A percentile compares a stretch with the other conserved stretches of the same genome.
These are phyloP conservation scores for Ectropis grisescens DNA, from an alignment of 1,140 invertebrate genomes.

Conservation along the genomic window DNA sequence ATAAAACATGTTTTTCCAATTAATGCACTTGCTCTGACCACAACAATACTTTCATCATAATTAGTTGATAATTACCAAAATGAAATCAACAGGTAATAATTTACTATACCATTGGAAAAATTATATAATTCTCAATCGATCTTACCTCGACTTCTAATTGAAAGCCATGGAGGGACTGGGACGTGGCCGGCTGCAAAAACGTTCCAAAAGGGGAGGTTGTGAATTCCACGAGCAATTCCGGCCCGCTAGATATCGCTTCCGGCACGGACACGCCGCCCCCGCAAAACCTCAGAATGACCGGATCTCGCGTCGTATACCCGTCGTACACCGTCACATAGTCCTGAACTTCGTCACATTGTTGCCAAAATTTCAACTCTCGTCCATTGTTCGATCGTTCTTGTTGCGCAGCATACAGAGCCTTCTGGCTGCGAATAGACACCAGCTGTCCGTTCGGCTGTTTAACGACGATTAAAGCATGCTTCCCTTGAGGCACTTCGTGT, in stretches of 20 bases:
- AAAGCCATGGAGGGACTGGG: conserved; percentile 86
- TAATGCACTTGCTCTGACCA: too few relatives aligned
- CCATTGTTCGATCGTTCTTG: conserved; percentile 56
- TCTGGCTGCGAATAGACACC: conserved; percentile 82
- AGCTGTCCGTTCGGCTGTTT: conserved; percentile 87
- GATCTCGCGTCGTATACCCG: conserved; percentile 89
- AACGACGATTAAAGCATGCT: conserved; percentile 87
- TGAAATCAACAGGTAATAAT: too few relatives aligned
- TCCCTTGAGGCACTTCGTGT: conserved; percentile 84
- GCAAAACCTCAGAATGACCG: conserved; percentile 90
- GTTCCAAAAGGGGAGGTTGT: conserved; percentile 92
- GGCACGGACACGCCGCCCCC: conserved; percentile 87
- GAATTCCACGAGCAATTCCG: conserved; percentile 89
- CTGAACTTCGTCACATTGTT: conserved; percentile 87
- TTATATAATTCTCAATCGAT: too few relatives aligned
- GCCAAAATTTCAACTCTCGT: conserved; percentile 75
- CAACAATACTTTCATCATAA: too few relatives aligned
- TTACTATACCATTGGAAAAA: too few relatives aligned
- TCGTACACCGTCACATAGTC: conserved; percentile 93
- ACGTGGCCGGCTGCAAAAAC: conserved; percentile 83
- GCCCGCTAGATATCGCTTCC: conserved; percentile 85
- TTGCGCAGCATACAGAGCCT: conserved; percentile 68
- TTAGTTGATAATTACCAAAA: too few relatives aligned
- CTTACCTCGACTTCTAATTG: conserved; percentile 87
- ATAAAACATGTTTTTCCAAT: too few relatives aligned